A percentile compares a stretch with the other conserved stretches of the same genome.
Conservation (phyloP, 2,797 vertebrate genomes). For the Falco cherrug region DNA sequence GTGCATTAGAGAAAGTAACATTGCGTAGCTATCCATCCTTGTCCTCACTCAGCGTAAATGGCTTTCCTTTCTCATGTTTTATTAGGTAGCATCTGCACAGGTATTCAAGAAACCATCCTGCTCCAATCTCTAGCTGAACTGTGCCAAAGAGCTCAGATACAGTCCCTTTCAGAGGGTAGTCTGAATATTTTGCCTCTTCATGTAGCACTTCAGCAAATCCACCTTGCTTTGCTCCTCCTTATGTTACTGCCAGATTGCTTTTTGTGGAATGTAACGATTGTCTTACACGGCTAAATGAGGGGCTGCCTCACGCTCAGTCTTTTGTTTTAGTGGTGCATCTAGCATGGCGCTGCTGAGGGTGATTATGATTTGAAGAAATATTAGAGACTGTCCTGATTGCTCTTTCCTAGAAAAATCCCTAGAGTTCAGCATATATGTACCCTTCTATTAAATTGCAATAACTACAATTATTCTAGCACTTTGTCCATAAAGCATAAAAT, state of each 20-base stretch:
- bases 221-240: background rate
- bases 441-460: background rate
- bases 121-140: background rate
- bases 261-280: background rate
- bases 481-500: background rate
- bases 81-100: background rate
- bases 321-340: background rate
- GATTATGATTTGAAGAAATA: conserved; percentile 7
- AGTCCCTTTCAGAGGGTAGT: background rate
- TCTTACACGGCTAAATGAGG: background rate
- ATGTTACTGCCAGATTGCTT: background rate
- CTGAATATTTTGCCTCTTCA: background rate
- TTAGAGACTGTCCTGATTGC: background rate
- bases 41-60: background rate
- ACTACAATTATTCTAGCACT: background rate
- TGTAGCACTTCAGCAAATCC: background rate
- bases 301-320: background rate
- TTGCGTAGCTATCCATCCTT: background rate
- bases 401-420: background rate
- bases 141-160: background rate
- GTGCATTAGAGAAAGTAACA: background rate
- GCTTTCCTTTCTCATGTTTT: background rate
- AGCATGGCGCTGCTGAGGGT: background rate
- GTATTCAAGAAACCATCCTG: background rate
- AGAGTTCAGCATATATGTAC: background rate